Evolutionary conservation across 1,140 invertebrate species (phyloP).

Genomic region (Melipona quadrifasciata): DNA sequence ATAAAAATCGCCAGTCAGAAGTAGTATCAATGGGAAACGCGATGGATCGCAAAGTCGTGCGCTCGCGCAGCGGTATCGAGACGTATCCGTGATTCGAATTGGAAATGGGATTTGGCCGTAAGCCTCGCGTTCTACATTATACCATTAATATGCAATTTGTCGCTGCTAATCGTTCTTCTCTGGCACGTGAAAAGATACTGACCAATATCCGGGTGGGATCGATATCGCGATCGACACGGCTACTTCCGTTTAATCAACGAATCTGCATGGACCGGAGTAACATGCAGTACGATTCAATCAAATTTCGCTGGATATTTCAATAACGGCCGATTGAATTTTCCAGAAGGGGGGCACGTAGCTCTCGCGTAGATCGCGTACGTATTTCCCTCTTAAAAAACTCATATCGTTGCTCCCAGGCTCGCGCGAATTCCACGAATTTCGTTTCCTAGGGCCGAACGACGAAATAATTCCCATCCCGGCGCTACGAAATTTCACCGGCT

Average conservation of each 20-base stretch:
- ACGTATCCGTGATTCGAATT: not conserved
- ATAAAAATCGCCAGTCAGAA: not conserved
- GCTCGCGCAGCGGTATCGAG: not conserved
- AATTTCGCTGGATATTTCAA: conserved; percentile 41
- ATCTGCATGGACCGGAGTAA: not conserved
- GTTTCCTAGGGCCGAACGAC: not conserved
- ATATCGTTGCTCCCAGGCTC: conserved; percentile 3
- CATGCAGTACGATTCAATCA: conserved; percentile 25
- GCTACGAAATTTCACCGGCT: not conserved
- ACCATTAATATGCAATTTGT: conserved; percentile 39
- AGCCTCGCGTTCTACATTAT: not conserved
- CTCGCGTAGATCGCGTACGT: not conserved
- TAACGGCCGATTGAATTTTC: conserved; percentile 41
- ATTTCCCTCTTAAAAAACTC: conserved; percentile 31
- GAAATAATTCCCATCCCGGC: not conserved
- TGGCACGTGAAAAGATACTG: not conserved
- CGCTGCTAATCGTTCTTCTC: not conserved
- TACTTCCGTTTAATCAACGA: conserved; percentile 27
- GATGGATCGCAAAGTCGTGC: not conserved
- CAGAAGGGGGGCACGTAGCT: not conserved
- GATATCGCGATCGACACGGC: not conserved
- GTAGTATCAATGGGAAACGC: not conserved
- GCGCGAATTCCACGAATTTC: not conserved
- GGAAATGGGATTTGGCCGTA: not conserved
- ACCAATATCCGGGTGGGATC: not conserved